These are phyloP conservation scores for Dermochelys coriacea DNA, from an alignment of 2,797 vertebrate species.

Conservation along the genomic window DNA sequence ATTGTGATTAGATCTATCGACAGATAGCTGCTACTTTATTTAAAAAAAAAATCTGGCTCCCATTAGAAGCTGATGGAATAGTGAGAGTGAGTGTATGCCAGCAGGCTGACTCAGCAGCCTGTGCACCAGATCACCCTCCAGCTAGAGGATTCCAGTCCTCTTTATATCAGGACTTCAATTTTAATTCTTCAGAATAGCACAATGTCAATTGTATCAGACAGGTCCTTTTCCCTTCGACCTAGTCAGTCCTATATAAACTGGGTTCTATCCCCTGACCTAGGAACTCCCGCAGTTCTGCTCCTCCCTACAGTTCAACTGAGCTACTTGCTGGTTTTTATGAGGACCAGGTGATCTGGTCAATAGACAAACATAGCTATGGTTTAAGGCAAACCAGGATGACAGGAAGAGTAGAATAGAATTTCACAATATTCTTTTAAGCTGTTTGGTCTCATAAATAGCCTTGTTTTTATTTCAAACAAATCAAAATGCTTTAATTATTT, in stretches of 20 bases:
- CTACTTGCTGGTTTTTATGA: background rate
- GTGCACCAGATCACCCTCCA: background rate
- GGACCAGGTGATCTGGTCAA: background rate
- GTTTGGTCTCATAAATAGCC: background rate
- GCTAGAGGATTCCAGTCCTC: background rate
- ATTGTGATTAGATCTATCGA: background rate
- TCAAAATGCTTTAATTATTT: background rate
- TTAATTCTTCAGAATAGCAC: background rate
- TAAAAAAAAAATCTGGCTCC: background rate
- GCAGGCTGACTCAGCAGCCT: background rate
- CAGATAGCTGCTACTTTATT: background rate
- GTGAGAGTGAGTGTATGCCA: background rate
- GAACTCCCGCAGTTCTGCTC: background rate
- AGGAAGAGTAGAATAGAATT: background rate
- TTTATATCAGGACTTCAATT: background rate
- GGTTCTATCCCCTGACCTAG: background rate
- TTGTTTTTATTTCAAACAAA: background rate
- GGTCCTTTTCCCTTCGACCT: background rate
- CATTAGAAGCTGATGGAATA: background rate
- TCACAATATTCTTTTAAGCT: background rate
- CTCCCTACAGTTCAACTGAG: background rate
- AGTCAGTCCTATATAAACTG: background rate
- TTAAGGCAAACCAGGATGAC: background rate
- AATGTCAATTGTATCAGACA: background rate
- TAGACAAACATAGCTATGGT: background rate